Evolutionary conservation across 2,113 vertebrate genomes (phyloP).

Genomic region (Numida meleagris): DNA sequence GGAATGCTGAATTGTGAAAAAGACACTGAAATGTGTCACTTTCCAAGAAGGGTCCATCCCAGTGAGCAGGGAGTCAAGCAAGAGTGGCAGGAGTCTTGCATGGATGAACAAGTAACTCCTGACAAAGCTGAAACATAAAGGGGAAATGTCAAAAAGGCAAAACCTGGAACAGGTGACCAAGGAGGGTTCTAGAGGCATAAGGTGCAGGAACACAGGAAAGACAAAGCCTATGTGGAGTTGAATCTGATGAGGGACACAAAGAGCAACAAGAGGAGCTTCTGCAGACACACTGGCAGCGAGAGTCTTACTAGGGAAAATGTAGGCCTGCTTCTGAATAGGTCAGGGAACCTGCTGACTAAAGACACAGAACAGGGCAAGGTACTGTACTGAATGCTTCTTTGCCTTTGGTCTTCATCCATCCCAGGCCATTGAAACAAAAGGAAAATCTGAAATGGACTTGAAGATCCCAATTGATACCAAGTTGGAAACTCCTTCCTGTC

Average conservation of each 20-base stretch:
- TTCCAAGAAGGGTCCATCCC: not conserved
- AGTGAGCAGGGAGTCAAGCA: not conserved
- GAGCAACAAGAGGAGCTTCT: not conserved
- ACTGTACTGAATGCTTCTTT: not conserved
- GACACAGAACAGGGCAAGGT: not conserved
- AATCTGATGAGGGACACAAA: not conserved
- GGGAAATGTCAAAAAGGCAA: not conserved
- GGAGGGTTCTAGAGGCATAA: not conserved
- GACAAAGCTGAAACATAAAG: not conserved
- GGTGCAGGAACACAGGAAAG: not conserved
- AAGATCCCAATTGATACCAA: not conserved
- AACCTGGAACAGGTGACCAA: not conserved
- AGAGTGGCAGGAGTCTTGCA: not conserved
- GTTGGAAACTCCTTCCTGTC: not conserved
- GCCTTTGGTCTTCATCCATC: not conserved
- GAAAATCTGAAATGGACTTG: not conserved
- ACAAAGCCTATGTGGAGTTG: not conserved
- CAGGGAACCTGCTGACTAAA: not conserved
- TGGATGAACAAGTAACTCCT: not conserved
- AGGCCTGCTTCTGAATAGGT: not conserved
- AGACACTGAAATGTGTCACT: not conserved
- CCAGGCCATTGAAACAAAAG: not conserved
- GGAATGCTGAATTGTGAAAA: not conserved
- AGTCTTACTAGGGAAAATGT: not conserved
- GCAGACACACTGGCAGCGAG: not conserved